A percentile compares a stretch with the other conserved stretches of the same genome.
These are phyloP conservation scores for Smittia sp. DNA, from an alignment of 2,888 invertebrate species.

Conservation along the genomic window DNA sequence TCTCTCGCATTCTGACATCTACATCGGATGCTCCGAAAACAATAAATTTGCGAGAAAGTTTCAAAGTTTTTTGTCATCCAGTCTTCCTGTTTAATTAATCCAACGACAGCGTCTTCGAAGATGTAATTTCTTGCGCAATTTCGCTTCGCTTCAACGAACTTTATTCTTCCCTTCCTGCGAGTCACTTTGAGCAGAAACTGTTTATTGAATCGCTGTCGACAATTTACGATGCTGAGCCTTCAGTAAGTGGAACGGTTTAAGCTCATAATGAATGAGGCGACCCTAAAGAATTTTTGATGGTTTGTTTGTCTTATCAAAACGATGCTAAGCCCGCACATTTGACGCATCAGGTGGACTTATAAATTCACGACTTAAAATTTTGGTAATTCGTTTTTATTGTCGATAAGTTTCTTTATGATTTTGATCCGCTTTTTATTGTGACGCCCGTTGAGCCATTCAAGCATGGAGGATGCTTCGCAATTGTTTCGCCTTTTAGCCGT, in stretches of 20 bases:
- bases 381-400: constrained; percentile 19
- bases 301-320: constrained; percentile 15
- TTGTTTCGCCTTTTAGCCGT: not conserved
- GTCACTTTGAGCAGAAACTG: too few species aligned
- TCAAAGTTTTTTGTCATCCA: not conserved
- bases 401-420: constrained; percentile 26
- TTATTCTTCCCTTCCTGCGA: constrained; percentile 1
- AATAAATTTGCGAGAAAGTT: constrained; percentile 7
- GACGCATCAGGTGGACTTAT: constrained; percentile 32
- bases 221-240: too few species aligned
- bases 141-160: not conserved
- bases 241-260: not conserved
- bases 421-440: constrained; percentile 22
- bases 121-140: not conserved
- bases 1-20: not conserved
- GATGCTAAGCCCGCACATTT: constrained; percentile 7
- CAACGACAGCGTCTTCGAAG: not conserved
- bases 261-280: not conserved
- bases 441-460: not conserved
- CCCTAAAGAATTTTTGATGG: not conserved
- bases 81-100: constrained; percentile 20
- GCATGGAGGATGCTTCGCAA: not conserved
- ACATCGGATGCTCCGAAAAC: constrained; percentile 16
- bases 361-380: not conserved
- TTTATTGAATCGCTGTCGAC: too few species aligned